These are phyloP conservation scores for Melopsittacus undulatus DNA, from an alignment of 2,797 vertebrate species.

Conservation along the genomic window DNA sequence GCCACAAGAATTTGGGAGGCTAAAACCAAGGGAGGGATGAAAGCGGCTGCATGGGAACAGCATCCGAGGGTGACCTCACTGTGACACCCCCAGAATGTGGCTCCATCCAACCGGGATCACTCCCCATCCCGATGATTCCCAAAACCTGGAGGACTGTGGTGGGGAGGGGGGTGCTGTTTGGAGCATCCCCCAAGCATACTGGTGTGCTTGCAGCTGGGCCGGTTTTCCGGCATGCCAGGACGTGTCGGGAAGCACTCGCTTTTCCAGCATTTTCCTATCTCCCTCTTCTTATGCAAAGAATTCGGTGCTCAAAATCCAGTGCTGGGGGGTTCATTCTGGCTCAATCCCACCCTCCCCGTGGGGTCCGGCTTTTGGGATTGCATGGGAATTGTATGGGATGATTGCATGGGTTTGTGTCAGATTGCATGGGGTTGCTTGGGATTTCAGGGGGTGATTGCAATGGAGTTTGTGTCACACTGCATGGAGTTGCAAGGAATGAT, in stretches of 20 bases:
- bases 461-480: no score
- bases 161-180: neutral
- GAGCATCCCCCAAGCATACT: neutral
- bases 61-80: neutral
- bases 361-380: neutral
- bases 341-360: neutral
- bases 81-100: neutral
- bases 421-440: neutral
- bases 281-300: slow-evolving; percentile 13
- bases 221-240: neutral
- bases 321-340: neutral
- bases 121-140: rapidly evolving
- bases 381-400: neutral
- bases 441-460: neutral
- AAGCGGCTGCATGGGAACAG: slow-evolving; percentile 3
- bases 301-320: neutral
- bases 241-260: neutral
- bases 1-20: neutral
- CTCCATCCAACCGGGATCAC: rapidly evolving
- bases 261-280: slow-evolving; percentile 21
- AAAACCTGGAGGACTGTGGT: rapidly evolving
- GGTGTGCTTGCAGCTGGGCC: rapidly evolving
- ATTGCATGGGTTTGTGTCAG: neutral
- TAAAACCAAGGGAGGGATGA: neutral
- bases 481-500: neutral